These are phyloP conservation scores for Potamilus streckersoni DNA, from an alignment of 1,140 invertebrate genomes.

Conservation along the genomic window DNA sequence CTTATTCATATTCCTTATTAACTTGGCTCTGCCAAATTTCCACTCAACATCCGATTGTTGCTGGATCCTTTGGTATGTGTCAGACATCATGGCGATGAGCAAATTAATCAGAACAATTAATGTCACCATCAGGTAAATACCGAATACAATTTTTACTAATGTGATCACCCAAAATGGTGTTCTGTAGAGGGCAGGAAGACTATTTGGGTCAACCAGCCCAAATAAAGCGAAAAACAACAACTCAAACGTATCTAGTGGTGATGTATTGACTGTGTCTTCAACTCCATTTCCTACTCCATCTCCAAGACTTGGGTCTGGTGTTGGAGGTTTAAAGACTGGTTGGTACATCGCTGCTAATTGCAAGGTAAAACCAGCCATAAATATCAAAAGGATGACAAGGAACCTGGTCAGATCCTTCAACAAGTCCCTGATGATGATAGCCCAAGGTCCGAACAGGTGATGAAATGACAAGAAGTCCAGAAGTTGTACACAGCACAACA, in stretches of 20 bases:
- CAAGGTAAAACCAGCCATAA: conserved; percentile 98
- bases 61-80: conserved; percentile 98
- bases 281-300: conserved; percentile 48
- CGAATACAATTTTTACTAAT: conserved; percentile 81
- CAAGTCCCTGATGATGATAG: conserved; percentile 76
- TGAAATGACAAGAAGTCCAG: conserved; percentile 94
- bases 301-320: conserved; percentile 34
- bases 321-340: conserved; percentile 74
- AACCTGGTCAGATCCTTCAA: conserved; percentile 88
- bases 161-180: conserved; percentile 71
- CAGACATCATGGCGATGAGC: conserved; percentile 99
- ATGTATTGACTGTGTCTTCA: conserved; percentile 24
- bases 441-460: conserved; percentile 98
- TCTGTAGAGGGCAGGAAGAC: conserved; percentile 72
- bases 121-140: conserved; percentile 96
- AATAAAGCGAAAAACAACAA: conserved; percentile 98
- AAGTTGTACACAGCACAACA: conserved; percentile 96
- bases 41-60: conserved; percentile 99
- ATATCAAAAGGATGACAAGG: conserved; percentile 95
- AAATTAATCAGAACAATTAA: conserved; percentile 98
- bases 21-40: conserved; percentile 99
- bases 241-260: conserved; percentile 86
- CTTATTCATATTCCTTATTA: conserved; percentile 98
- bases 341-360: conserved; percentile 96
- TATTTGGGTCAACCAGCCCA: conserved; percentile 90